These are phyloP conservation scores for Tarsius wallacei DNA, from an alignment of 2,797 vertebrate species.

Conservation along the genomic window DNA sequence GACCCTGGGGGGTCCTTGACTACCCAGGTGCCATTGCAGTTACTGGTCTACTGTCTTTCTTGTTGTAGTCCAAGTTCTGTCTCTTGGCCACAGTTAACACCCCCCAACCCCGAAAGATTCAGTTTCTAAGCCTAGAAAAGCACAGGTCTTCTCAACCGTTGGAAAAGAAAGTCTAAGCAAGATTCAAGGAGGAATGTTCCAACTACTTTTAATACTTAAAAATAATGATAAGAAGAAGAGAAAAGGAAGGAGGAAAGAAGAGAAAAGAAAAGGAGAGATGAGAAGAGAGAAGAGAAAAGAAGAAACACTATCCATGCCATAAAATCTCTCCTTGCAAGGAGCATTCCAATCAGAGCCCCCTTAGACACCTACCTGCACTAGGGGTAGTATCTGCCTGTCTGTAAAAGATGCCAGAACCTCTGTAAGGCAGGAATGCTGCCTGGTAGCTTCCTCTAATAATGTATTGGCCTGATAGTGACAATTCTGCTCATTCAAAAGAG, in stretches of 20 bases:
- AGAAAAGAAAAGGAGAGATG: neutral
- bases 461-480: accelerated
- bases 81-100: neutral
- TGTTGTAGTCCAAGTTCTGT: neutral
- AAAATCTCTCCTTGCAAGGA: accelerated
- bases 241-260: neutral
- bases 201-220: neutral
- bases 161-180: neutral
- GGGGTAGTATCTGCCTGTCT: accelerated
- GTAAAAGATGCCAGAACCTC: accelerated
- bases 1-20: neutral
- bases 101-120: accelerated
- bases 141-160: neutral
- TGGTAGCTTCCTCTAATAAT: accelerated
- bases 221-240: neutral
- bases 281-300: no score
- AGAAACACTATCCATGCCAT: accelerated
- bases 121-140: neutral
- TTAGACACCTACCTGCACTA: accelerated
- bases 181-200: accelerated
- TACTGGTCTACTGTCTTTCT: accelerated
- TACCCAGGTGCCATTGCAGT: accelerated
- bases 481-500: neutral
- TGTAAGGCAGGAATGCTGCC: neutral
- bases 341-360: accelerated